Percentiles rank a stretch among this genome's conserved stretches.
phyloP scores from a whole-genome alignment of 2,113 vertebrate species.

The Microtus pennsylvanicus region DNA sequence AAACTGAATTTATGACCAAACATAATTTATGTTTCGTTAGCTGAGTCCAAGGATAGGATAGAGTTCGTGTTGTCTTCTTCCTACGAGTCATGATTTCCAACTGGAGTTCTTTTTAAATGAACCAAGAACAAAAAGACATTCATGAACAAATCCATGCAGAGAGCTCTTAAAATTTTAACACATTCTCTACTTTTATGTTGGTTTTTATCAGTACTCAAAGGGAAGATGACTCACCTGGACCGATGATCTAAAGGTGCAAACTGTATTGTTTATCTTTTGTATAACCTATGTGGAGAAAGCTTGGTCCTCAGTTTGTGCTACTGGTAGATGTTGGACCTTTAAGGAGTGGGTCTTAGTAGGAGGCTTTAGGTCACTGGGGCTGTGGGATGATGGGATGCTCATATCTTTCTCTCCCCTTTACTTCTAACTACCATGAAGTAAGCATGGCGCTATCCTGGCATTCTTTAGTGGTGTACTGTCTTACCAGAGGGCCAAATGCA shows the following conservation, averaged over 20 bases:
- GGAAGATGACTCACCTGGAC: not conserved
- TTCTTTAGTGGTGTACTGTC: not conserved
- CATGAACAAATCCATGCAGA: not conserved
- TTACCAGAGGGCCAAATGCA: not conserved
- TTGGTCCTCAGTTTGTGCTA: not conserved
- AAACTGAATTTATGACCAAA: slow-evolving; percentile 4
- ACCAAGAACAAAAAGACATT: not conserved
- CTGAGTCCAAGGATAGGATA: slow-evolving; percentile 19
- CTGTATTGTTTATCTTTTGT: not conserved
- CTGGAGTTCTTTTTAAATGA: not conserved
- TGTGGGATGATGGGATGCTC: not conserved
- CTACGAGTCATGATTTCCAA: not conserved
- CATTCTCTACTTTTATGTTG: not conserved
- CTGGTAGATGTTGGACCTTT: not conserved
- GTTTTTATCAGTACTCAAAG: not conserved
- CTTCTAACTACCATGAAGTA: not conserved
- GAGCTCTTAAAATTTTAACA: slow-evolving; percentile 17
- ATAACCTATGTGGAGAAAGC: not conserved
- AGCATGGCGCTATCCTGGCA: no score
- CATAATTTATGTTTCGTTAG: slow-evolving; percentile 45
- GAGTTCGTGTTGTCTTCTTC: not conserved
- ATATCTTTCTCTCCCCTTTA: not conserved
- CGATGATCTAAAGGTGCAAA: not conserved
- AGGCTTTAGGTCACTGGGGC: not conserved
- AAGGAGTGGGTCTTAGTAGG: no score